Percentiles rank a stretch among this genome's conserved stretches.
Conservation (phyloP, 2,888 invertebrate species). For the Criorhina ranunculi region DNA sequence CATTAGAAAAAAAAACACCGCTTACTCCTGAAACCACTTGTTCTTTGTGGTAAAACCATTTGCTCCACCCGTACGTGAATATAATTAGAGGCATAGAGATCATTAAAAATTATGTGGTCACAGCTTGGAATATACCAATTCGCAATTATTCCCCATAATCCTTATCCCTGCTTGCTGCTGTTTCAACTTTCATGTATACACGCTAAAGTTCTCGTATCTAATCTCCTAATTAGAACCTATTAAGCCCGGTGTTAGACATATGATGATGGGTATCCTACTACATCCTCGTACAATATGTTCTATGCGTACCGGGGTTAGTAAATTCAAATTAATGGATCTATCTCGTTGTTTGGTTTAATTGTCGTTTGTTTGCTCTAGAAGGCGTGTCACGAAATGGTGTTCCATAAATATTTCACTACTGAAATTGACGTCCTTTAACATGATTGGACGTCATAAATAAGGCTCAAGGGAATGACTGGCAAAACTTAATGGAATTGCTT, state of each 20-base stretch:
- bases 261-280: not conserved
- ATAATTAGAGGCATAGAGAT: too few relatives aligned
- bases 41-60: too few relatives aligned
- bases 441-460: slow-evolving; percentile 53
- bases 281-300: not conserved
- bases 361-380: slow-evolving; percentile 1
- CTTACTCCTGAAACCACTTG: too few relatives aligned
- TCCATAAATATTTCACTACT: slow-evolving; percentile 47
- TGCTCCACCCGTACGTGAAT: too few relatives aligned
- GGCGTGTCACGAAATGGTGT: slow-evolving; percentile 33
- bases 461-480: slow-evolving; percentile 10
- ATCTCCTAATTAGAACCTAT: slow-evolving; percentile 14
- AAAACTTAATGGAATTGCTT: slow-evolving; percentile 42
- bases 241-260: not conserved
- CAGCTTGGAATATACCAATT: too few relatives aligned
- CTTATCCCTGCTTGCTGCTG: too few relatives aligned
- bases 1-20: too few relatives aligned
- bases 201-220: not conserved
- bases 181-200: not conserved
- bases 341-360: slow-evolving; percentile 37
- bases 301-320: not conserved
- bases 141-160: too few relatives aligned
- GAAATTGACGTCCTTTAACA: slow-evolving; percentile 29
- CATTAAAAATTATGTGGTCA: too few relatives aligned
- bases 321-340: slow-evolving; percentile 22